Conservation (phyloP, 2,113 vertebrate species). For the Rhynchopsitta pachyrhyncha region DNA sequence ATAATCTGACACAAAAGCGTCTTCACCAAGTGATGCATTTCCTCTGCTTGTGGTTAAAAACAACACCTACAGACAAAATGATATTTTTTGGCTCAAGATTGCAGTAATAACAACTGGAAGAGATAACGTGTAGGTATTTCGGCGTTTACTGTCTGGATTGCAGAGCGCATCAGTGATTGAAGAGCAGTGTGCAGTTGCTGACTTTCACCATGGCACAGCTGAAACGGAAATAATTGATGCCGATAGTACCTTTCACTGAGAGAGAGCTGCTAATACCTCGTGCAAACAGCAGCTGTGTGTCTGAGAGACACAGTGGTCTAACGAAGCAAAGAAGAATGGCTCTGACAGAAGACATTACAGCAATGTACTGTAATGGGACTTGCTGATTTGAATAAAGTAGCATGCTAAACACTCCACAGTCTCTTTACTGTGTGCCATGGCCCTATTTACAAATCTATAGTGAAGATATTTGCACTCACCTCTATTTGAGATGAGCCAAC, state of each 20-base stretch:
- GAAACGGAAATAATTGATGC: constrained; percentile 60
- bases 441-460: constrained; percentile 30
- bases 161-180: background rate
- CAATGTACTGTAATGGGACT: constrained; percentile 47
- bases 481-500: background rate
- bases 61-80: background rate
- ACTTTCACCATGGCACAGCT: background rate
- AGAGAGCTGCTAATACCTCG: background rate
- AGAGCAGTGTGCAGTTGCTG: background rate
- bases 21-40: background rate
- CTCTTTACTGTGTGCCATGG: background rate
- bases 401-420: constrained; percentile 1
- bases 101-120: background rate
- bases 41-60: background rate
- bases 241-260: background rate
- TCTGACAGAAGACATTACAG: constrained; percentile 40
- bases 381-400: constrained; percentile 51
- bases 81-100: background rate
- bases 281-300: constrained; percentile 12
- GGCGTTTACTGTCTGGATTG: background rate
- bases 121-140: background rate
- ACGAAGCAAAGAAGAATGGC: background rate
- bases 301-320: background rate
- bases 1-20: background rate
- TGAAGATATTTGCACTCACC: constrained; percentile 11